Evolutionary conservation across 2,888 invertebrate species (phyloP).

Genomic region (Resseliella maxima): DNA sequence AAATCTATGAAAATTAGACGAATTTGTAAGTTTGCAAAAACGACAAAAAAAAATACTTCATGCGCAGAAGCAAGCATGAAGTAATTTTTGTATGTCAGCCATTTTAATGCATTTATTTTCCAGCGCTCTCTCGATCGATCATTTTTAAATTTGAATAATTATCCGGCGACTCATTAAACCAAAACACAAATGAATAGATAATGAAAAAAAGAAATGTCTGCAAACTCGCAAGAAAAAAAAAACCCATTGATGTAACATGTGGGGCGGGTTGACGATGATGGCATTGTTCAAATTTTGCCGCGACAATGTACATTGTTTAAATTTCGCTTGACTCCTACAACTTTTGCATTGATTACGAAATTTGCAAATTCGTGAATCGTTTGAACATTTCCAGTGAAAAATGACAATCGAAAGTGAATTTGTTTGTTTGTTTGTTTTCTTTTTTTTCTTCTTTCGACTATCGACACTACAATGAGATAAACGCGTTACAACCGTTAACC

Average conservation of each 20-base stretch:
- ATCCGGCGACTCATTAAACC: conserved; percentile 6
- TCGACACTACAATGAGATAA: background rate
- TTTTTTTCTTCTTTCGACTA: background rate
- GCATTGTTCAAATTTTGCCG: conserved; percentile 24
- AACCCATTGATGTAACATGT: conserved; percentile 2
- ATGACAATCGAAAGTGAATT: conserved; percentile 5
- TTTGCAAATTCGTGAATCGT: background rate
- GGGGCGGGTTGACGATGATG: background rate
- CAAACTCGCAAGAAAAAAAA: background rate
- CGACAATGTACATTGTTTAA: background rate
- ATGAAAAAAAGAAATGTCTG: background rate
- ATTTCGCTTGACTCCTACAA: conserved; percentile 20
- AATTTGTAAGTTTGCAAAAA: background rate
- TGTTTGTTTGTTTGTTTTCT: background rate
- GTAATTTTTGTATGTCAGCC: conserved; percentile 25
- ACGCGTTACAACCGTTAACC: background rate
- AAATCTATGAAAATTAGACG: background rate
- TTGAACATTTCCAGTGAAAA: background rate
- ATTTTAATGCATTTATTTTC: background rate
- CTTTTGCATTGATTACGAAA: conserved; percentile 18
- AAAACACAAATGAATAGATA: conserved; percentile 32
- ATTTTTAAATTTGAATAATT: conserved; percentile 9
- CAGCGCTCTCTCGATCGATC: background rate
- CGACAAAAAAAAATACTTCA: background rate
- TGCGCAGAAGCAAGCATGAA: background rate